These are phyloP conservation scores for Noctua janthina DNA, from an alignment of 2,888 invertebrate species.

Conservation along the genomic window DNA sequence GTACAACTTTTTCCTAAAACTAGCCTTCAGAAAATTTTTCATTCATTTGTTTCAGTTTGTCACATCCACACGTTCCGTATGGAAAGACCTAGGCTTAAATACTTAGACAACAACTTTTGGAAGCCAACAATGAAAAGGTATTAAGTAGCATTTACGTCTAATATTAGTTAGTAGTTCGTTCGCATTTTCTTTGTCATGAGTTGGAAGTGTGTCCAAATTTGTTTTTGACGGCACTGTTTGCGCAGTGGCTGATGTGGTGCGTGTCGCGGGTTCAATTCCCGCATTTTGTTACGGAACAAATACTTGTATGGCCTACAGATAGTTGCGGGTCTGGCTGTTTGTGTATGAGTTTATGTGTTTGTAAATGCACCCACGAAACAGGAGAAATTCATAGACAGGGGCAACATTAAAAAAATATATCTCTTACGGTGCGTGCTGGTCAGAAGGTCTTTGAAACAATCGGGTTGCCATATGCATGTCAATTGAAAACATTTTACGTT, in stretches of 20 bases:
- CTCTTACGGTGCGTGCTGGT: too few relatives aligned
- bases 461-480: too few relatives aligned
- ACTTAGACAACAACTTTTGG: conserved; percentile 3
- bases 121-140: conserved; percentile 6
- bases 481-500: too few relatives aligned
- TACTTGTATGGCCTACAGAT: too few relatives aligned
- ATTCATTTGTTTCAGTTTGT: background rate
- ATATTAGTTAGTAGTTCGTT: background rate
- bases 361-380: background rate
- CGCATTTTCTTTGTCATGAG: conserved; percentile 9
- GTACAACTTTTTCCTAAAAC: background rate
- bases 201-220: conserved; percentile 15
- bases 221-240: background rate
- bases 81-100: conserved; percentile 14
- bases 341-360: background rate
- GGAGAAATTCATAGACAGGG: too few relatives aligned
- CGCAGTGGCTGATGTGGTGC: background rate
- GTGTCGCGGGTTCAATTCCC: too few relatives aligned
- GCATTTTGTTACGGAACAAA: too few relatives aligned
- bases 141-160: background rate
- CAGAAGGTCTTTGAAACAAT: too few relatives aligned
- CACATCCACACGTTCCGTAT: background rate
- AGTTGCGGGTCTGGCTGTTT: background rate
- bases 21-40: background rate
- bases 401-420: too few relatives aligned